Percentiles rank a stretch among this genome's conserved stretches.
Conservation (phyloP, 2,113 vertebrate genomes). For the Rallus limicola region DNA sequence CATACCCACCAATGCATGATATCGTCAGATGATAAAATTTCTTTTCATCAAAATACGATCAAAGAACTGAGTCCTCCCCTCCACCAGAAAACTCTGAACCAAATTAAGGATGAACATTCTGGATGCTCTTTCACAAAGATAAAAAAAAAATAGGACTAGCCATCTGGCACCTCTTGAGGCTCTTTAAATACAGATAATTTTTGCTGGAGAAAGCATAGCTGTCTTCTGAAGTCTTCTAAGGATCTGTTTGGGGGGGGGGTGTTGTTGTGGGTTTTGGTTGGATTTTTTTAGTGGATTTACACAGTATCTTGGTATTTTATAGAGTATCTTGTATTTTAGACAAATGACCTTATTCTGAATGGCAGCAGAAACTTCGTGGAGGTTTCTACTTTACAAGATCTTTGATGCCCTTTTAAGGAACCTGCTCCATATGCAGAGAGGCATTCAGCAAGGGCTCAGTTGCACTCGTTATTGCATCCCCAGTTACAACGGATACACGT, state of each 20-base stretch:
- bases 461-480: background rate
- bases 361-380: background rate
- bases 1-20: constrained; percentile 3
- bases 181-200: background rate
- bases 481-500: background rate
- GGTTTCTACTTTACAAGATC: background rate
- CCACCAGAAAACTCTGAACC: constrained; percentile 22
- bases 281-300: background rate
- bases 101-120: constrained; percentile 28
- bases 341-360: background rate
- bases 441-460: background rate
- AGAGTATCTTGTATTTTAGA: background rate
- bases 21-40: constrained; percentile 45
- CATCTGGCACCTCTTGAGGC: constrained; percentile 14
- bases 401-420: background rate
- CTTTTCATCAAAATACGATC: constrained; percentile 1
- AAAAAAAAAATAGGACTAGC: background rate
- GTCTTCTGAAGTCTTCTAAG: background rate
- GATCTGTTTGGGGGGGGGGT: background rate
- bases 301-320: background rate
- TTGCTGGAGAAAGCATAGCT: background rate
- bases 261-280: background rate
- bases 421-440: background rate
- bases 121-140: constrained; percentile 28
- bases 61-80: background rate